Conservation (phyloP, 2,113 vertebrate genomes). For the Halcyon senegalensis region DNA sequence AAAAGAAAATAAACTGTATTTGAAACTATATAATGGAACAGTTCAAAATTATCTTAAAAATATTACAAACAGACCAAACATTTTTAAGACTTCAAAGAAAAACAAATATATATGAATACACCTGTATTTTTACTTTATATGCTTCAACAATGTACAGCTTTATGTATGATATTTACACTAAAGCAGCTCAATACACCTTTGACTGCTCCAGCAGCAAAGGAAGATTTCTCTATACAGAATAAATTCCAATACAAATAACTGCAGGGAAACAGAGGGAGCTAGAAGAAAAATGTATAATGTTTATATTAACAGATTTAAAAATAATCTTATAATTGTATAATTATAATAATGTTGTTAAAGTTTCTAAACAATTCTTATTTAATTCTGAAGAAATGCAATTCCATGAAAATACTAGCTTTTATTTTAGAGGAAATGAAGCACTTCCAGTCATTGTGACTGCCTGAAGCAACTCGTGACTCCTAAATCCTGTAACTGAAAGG, state of each 20-base stretch:
- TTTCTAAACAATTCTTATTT: neutral
- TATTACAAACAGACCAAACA: neutral
- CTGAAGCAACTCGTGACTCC: neutral
- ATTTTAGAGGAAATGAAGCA: neutral
- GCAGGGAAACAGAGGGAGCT: neutral
- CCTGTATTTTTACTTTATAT: neutral
- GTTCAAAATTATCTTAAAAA: neutral
- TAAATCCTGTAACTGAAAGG: neutral
- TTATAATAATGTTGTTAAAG: neutral
- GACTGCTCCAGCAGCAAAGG: neutral
- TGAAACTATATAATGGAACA: neutral
- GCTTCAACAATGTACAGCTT: neutral
- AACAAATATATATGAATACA: neutral
- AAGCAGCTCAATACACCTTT: neutral
- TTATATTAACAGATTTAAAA: neutral
- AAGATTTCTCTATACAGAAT: neutral
- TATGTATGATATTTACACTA: neutral
- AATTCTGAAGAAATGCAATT: neutral
- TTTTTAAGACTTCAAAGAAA: neutral
- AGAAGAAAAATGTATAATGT: neutral
- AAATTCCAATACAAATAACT: neutral
- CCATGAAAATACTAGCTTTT: neutral
- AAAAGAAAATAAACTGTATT: neutral
- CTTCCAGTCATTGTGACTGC: neutral
- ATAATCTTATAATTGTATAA: neutral